Conservation (phyloP, 2,888 invertebrate genomes). For the Zhengitettix transpicula region DNA sequence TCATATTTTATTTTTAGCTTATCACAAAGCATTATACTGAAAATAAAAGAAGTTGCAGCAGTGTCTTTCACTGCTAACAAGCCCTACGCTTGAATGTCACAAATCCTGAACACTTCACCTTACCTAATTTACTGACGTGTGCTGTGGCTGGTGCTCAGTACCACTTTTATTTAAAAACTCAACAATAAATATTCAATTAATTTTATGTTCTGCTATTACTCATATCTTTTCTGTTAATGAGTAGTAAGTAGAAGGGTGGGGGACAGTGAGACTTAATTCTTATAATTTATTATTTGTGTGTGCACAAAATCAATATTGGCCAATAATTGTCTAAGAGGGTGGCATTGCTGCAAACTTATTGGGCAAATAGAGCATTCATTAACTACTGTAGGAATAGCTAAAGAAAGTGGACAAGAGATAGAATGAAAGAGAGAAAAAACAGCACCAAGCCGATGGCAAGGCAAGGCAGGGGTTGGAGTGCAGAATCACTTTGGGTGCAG, state of each 20-base stretch:
- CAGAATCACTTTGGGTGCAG: slow-evolving; percentile 30
- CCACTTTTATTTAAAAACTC: no score
- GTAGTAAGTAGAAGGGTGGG: no score
- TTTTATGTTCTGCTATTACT: no score
- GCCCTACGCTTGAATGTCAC: slow-evolving; percentile 9
- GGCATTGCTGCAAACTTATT: slow-evolving; percentile 10
- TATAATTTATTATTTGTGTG: no score
- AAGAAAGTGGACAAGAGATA: slow-evolving; percentile 21
- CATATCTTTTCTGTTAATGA: no score
- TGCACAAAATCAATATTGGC: slow-evolving; percentile 3
- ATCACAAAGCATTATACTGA: no score
- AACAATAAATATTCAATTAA: no score
- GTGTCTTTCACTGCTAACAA: slow-evolving; percentile 11
- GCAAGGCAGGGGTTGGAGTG: slow-evolving; percentile 16
- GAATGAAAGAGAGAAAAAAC: slow-evolving; percentile 33
- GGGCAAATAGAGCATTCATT: slow-evolving; percentile 9
- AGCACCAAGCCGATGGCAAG: slow-evolving; percentile 7
- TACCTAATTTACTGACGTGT: background rate
- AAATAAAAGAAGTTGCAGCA: slow-evolving; percentile 1
- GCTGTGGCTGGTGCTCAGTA: no score
- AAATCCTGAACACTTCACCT: background rate
- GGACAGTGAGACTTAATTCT: no score
- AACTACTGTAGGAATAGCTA: slow-evolving; percentile 10
- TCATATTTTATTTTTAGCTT: no score
- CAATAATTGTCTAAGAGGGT: slow-evolving; percentile 12